A percentile compares a stretch with the other conserved stretches of the same genome.
Evolutionary conservation across 2,888 invertebrate species (phyloP).

Genomic region (Carabus problematicus): DNA sequence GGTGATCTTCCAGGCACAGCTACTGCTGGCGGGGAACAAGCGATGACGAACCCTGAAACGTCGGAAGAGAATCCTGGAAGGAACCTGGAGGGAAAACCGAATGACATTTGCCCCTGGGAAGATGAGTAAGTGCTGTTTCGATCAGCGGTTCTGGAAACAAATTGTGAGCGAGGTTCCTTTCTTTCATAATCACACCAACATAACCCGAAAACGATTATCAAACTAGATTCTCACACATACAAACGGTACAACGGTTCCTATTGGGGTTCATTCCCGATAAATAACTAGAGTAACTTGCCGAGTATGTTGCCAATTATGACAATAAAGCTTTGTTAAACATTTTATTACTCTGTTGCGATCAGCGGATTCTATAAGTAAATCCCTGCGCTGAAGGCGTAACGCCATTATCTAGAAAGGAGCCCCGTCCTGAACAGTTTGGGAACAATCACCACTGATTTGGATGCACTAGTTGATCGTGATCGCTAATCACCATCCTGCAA

Average conservation of each 20-base stretch:
- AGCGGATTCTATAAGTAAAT: no score
- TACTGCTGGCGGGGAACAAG: slow-evolving; percentile 58
- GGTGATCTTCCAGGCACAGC: slow-evolving; percentile 50
- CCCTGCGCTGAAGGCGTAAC: no score
- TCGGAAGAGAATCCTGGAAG: slow-evolving; percentile 48
- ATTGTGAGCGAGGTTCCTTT: slow-evolving; percentile 18
- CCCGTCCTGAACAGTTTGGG: slow-evolving; percentile 15
- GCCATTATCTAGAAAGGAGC: slow-evolving; percentile 2
- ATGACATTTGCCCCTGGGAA: slow-evolving; percentile 94
- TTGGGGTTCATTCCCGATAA: no score
- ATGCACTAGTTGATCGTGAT: slow-evolving; percentile 15
- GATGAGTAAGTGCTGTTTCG: slow-evolving; percentile 81
- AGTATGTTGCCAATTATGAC: no score
- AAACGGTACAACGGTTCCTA: no score
- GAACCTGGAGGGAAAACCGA: slow-evolving; percentile 66
- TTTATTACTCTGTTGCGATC: no score
- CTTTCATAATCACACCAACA: background rate
- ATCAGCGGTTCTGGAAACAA: slow-evolving; percentile 19
- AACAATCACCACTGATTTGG: slow-evolving; percentile 20
- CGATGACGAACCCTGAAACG: slow-evolving; percentile 55
- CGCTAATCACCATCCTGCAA: slow-evolving; percentile 10
- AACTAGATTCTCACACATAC: no score
- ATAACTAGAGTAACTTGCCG: no score
- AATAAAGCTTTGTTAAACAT: no score
- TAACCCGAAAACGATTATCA: no score